Percentiles rank a stretch among this genome's conserved stretches.
Conservation (phyloP, 2,113 vertebrate species). For the Tupaia tana region DNA sequence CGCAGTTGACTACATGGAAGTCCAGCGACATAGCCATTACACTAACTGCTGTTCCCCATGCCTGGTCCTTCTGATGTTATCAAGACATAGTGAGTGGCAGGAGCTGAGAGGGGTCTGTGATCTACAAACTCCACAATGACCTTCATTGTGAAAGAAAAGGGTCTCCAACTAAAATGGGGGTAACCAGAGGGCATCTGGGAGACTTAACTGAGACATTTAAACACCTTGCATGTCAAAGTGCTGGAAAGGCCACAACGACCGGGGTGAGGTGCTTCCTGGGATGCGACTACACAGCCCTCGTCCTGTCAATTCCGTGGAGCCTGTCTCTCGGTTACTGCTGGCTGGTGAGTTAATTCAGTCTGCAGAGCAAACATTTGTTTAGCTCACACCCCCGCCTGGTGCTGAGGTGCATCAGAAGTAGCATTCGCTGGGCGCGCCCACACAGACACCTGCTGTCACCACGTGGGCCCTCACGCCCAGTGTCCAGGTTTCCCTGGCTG, state of each 20-base stretch:
- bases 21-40: too few species aligned
- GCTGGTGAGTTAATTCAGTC: not conserved
- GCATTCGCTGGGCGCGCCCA: not conserved
- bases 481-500: too few species aligned
- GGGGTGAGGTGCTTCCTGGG: not conserved
- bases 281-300: accelerated
- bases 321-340: not conserved
- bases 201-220: not conserved
- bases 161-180: not conserved
- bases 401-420: not conserved
- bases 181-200: not conserved
- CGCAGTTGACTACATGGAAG: too few species aligned
- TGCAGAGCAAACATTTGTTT: not conserved
- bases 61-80: not conserved
- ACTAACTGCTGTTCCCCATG: not conserved
- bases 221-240: not conserved
- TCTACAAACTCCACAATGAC: not conserved
- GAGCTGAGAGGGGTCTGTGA: not conserved
- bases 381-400: not conserved
- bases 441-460: too few species aligned
- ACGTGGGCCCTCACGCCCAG: too few species aligned
- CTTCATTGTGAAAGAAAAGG: not conserved
- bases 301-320: not conserved
- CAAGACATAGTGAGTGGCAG: not conserved
- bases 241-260: not conserved